These are phyloP conservation scores for Parauchenoglanis ngamensis DNA, from an alignment of 2,797 vertebrate genomes.

Conservation along the genomic window DNA sequence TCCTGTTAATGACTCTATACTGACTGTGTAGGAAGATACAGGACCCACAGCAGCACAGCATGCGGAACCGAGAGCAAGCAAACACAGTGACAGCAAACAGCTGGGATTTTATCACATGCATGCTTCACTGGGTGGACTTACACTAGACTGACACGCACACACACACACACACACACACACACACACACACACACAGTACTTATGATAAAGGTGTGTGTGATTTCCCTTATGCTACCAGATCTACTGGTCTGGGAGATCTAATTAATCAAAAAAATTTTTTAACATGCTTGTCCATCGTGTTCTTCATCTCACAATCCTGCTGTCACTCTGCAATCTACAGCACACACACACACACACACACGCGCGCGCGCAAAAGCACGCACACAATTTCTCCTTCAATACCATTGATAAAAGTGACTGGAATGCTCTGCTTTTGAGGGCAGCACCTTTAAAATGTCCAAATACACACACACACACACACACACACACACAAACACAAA, in stretches of 20 bases:
- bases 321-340: neutral
- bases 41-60: neutral
- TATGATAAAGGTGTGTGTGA: neutral
- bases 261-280: neutral
- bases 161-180: neutral
- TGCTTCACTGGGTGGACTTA: conserved; percentile 3
- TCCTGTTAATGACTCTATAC: conserved; percentile 6
- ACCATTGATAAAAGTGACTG: conserved; percentile 58
- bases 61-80: neutral
- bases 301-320: neutral
- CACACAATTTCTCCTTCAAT: conserved; percentile 7
- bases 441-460: conserved; percentile 48
- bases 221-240: neutral
- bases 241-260: neutral
- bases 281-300: neutral
- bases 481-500: conserved; percentile 35
- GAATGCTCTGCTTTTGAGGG: conserved; percentile 63
- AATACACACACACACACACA: conserved; percentile 16
- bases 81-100: conserved; percentile 19
- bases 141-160: neutral
- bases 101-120: conserved; percentile 28
- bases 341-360: neutral
- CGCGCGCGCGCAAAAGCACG: neutral
- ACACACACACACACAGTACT: neutral
- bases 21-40: neutral